Base-by-base conservation (phyloP, 1,140 invertebrate species). In the Paraescarpia echinospica region DNA sequence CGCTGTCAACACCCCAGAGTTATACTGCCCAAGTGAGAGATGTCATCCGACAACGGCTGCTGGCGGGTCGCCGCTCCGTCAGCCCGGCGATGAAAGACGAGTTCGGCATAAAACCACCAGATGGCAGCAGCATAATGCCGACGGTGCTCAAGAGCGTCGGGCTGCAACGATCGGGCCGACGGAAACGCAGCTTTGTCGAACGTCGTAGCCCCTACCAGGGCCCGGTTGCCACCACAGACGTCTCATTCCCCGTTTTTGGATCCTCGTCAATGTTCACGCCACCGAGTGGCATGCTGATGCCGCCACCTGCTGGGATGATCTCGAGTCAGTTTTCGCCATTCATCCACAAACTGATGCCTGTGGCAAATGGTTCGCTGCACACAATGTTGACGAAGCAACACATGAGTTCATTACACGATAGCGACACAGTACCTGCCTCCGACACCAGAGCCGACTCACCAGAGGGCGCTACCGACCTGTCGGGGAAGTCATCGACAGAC, bases 1-100 rank as follows among this genome's bases (percentile, higher is more conserved):
- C 92, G 31, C n/a, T 93, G 41, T 93, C 93, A 12, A 77, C 93
- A 18, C 93, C 92, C 22, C 93, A 92, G 35, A 92, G 89, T 33
- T 92, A 92, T 59, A 93, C 93, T 27, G 93, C 91, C 12, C 93
- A 93, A 89, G 93, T 93, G 18, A 91, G 92, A 35, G 92, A 93
- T 33, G 93, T 92, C 91, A 93, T 93, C 31, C 90, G 92, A 41
- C n/a, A 34, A 14, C 92, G 92, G 14, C 33, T 93, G 31, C 48
- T 93, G 48, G 90, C 92, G 18, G 34, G 34, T 48, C 34, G 91
- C 12, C 14, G 91, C 33, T 48, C 35, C 34, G 33, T 91, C 91
- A 41, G 91, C 33, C 91, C 34, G 14, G 33, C 91, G 34, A 27
- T 18, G 91, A 35, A 90, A 90, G 35, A 35, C 2, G 89, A 34